Conservation (phyloP, 2,888 invertebrate genomes). For the Andrena minutula region DNA sequence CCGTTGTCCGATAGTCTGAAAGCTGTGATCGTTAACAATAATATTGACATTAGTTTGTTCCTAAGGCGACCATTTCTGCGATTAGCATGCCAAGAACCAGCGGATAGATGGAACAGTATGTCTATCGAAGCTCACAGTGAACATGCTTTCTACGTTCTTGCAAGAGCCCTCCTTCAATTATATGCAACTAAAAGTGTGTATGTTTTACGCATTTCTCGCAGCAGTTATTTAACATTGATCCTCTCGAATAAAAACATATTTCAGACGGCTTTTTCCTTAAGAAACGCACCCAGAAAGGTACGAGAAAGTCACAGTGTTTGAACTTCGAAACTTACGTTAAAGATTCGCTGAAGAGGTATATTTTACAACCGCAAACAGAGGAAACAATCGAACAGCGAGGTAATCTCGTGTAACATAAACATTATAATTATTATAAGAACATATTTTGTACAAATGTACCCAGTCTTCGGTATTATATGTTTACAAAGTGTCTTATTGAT, state of each 20-base stretch:
- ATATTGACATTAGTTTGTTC: slow-evolving; percentile 83
- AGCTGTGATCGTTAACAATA: slow-evolving; percentile 77
- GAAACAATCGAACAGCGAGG: slow-evolving; percentile 23
- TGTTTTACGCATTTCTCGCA: background rate
- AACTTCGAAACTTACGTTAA: slow-evolving; percentile 78
- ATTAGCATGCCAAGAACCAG: slow-evolving; percentile 90
- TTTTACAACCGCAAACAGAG: slow-evolving; percentile 52
- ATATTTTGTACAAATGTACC: background rate
- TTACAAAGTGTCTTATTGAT: slow-evolving; percentile 1
- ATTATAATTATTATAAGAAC: background rate
- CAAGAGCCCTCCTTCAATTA: slow-evolving; percentile 88
- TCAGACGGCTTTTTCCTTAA: slow-evolving; percentile 76
- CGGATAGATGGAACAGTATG: slow-evolving; percentile 86
- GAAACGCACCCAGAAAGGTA: slow-evolving; percentile 79
- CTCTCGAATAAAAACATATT: slow-evolving; percentile 37
- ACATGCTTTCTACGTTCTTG: slow-evolving; percentile 81
- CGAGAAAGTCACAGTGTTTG: slow-evolving; percentile 80
- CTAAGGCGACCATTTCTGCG: slow-evolving; percentile 89
- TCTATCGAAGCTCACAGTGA: slow-evolving; percentile 85
- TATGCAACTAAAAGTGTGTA: slow-evolving; percentile 87
- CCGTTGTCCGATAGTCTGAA: slow-evolving; percentile 88
- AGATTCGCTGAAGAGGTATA: slow-evolving; percentile 77
- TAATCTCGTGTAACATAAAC: background rate
- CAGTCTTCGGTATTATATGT: background rate
- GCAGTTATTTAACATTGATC: slow-evolving; percentile 9